Base-by-base conservation (phyloP, 2,113 vertebrate species). In the Tachuris rubrigastra region DNA sequence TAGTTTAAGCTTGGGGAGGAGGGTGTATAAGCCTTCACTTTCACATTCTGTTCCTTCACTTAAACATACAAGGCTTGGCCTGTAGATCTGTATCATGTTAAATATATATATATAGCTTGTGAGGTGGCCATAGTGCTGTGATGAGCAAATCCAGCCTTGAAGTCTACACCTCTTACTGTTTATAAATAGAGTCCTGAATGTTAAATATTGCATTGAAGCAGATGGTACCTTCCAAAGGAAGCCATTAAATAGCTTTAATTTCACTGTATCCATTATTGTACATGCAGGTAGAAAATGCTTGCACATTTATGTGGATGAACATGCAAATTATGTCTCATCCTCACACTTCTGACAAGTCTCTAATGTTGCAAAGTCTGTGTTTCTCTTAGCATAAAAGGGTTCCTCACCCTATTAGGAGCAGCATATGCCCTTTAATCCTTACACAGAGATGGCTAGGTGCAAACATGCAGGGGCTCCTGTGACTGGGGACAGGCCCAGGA, bases 51-150 rank as follows among this genome's bases (percentile, higher is more conserved):
- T 93, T 84, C 85, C 76, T 90, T 82, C 77, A 76, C 66, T 95
- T 80, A 87, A 87, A 89, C 95, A 92, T 96, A 82, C 90, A 97
- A 80, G 95, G 91, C 96, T 95, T 79, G 95, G 63, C 95, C 85
- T 76, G 74, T 95, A 72, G 91, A 90, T 92, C 80, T 84, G 74
- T 97, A 94, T 95, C 89, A 94, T 83, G 59, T 93, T 96, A 94
- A 96, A 96, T 96, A 96, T 94, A 89, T 97, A 96, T 97, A 96
- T 97, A 96, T 95, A 98, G 97, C 94, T 97, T 93, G 89, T 95
- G 96, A 97, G 97, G 96, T 99, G 98, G 99, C 99, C 98, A 98
- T 97, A 97, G 97, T 97, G 96, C 96, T 97, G 97, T 95, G 95
- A 98, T 96, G 95, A 98, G 95, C 96, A 98, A 96, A 98, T 97